Conservation (phyloP, 2,113 vertebrate genomes). For the Meleagris gallopavo region DNA sequence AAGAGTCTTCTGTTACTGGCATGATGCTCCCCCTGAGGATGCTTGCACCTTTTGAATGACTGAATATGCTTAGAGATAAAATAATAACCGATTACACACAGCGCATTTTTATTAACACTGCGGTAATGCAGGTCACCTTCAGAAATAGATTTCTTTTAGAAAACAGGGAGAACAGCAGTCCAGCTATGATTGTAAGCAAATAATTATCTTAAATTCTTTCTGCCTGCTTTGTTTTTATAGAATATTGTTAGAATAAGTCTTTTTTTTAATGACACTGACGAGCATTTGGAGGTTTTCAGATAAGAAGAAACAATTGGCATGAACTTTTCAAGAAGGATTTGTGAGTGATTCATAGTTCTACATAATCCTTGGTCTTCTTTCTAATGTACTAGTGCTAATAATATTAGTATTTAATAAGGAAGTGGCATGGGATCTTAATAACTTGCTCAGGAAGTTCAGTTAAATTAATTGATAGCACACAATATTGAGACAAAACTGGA, state of each 20-base stretch:
- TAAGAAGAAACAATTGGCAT: constrained; percentile 4
- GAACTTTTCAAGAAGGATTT: constrained; percentile 33
- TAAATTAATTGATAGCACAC: constrained; percentile 45
- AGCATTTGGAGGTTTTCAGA: constrained; percentile 11
- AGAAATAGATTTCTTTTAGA: constrained; percentile 30
- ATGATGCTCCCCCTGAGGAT: constrained; percentile 14
- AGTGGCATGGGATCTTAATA: constrained; percentile 13
- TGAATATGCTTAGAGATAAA: constrained; percentile 66
- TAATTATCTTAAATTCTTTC: background rate
- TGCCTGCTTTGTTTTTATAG: constrained; percentile 14
- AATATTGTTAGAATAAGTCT: background rate
- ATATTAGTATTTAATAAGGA: constrained; percentile 10
- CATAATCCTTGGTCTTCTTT: constrained; percentile 32
- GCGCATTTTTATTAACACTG: constrained; percentile 72
- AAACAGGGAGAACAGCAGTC: background rate
- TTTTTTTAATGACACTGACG: constrained; percentile 1
- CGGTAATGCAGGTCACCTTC: constrained; percentile 66
- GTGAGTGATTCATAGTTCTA: background rate
- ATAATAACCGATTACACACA: constrained; percentile 57
- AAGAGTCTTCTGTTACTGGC: background rate
- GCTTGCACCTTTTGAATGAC: constrained; percentile 33
- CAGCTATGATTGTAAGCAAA: background rate
- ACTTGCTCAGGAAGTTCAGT: constrained; percentile 51
- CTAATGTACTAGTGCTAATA: background rate
- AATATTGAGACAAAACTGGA: background rate